Base-by-base conservation (phyloP, 1,140 invertebrate genomes). In the Drosophila seguyi region DNA sequence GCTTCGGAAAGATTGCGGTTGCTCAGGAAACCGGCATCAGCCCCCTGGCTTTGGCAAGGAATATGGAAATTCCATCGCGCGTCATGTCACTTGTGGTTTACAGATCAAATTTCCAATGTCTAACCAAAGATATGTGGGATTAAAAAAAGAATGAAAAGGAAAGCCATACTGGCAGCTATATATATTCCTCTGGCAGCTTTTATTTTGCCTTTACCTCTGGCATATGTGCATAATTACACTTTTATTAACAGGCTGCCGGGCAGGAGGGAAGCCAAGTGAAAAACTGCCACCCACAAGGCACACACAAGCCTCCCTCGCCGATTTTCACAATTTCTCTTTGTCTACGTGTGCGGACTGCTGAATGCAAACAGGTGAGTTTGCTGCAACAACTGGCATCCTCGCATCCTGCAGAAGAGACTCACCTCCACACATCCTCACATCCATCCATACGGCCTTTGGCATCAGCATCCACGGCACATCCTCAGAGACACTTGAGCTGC, bases 401-500 rank as follows among this genome's bases (percentile, higher is more conserved):
- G 29, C 45, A 53, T 42, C 53, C 65, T 29, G 34, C 41, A 25
- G 52, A 36, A 22, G 4, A 10, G 10, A 45, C 44, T 45, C 42
- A 3, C 44, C 1, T 0, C n/a, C 20, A 22, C 20, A 45, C 13
- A 22, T 45, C 44, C 25, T 22, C 20, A 22, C 42, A 14, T 55
- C 39, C 59, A 10, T 47, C 50, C 63, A 39, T 39, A 42, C 29
- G 13, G 42, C 50, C 50, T 53, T 53, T 48, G 47, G 63, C 59
- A 75, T 62, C 56, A 60, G 57, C 60, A 75, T 78, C 57, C 65
- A 59, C 25, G 74, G 75, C 77, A 79, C 75, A 66, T 79, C 77
- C 81, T 88, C 76, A 72, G 85, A 84, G 85, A 84, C 84, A 88
- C 85, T 84, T 88, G 85, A 84, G 81, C 68, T 71, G 73, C 84